phyloP scores from a whole-genome alignment of 2,888 invertebrate species.

The Xylota sylvarum region DNA sequence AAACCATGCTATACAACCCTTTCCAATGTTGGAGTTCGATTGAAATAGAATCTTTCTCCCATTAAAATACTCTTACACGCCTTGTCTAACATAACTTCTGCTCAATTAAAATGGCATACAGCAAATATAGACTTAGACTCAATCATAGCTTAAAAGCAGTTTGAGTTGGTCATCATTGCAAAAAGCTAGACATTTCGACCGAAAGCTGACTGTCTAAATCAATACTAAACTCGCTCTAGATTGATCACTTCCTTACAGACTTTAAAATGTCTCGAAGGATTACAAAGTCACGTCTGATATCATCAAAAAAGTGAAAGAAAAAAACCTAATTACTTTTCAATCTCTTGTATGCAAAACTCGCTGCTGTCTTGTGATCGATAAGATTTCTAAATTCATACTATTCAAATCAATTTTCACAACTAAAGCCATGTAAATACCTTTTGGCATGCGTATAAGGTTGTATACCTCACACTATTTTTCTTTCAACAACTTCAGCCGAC shows the following conservation, averaged over 20 bases:
- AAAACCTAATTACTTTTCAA: conserved; percentile 14
- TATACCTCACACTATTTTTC: background rate
- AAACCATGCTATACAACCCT: too few relatives aligned
- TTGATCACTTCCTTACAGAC: background rate
- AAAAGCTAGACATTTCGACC: background rate
- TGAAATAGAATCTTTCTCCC: too few relatives aligned
- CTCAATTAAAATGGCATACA: too few relatives aligned
- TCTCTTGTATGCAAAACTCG: conserved; percentile 36
- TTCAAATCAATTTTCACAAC: conserved; percentile 45
- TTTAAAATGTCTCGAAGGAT: conserved; percentile 3
- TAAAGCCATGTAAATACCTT: conserved; percentile 1
- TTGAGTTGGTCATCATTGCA: too few relatives aligned
- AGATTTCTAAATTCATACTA: conserved; percentile 4
- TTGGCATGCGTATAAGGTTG: conserved; percentile 24
- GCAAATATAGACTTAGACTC: too few relatives aligned
- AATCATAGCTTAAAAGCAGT: too few relatives aligned
- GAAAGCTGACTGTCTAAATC: background rate
- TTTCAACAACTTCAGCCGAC: conserved; percentile 26
- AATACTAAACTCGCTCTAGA: background rate
- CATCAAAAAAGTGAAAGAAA: background rate
- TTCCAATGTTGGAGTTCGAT: too few relatives aligned
- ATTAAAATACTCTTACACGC: too few relatives aligned
- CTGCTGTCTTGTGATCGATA: conserved; percentile 29
- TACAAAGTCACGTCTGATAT: background rate
- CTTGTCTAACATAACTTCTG: too few relatives aligned